Base-by-base conservation (phyloP, 2,797 vertebrate species). In the Scomberomorus guttatus region DNA sequence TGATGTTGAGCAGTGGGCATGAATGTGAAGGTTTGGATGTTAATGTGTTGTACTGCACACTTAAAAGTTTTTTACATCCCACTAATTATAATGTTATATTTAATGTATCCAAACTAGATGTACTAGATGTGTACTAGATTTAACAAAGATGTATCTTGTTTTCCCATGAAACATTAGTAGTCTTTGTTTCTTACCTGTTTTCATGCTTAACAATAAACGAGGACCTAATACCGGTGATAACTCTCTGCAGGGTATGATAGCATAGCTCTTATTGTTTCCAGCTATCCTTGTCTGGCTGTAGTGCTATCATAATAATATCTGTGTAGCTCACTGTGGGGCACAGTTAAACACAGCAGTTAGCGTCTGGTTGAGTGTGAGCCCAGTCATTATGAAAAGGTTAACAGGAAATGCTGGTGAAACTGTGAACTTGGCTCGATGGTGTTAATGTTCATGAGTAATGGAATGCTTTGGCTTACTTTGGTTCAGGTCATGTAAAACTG, bases 371-470 rank as follows among this genome's bases (percentile, higher is more conserved):
- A 68, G 34, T 39, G 39, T 62, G 59, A 61, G 64, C 55, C 5
- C 18, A 42, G 50, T 44, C 66, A 62, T 51, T 59, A 11, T 68
- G 37, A 77, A 61, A 76, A 61, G 13, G 81, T 82, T 86, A 87
- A 90, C 83, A 87, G 89, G 89, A 91, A 91, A 81, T 84, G 57
- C 65, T 80, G 57, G 64, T 63, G 58, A 78, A 71, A 84, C 63
- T 25, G 25, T 9, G 0, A 78, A 24, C 29, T 46, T 15, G 25
- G 44, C 18, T 42, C 18, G 17, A 51, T 7, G 6, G 9, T 50
- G 57, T 69, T 17, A 6, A 5, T 62, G 37, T 59, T 0, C 22
- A 75, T n/a, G 25, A 55, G 37, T 55, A 14, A 22, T 14, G 55
- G 3, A 4, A 29, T 52, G 50, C 8, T 64, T 50, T n/a, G n/a